Conservation (phyloP, 2,797 vertebrate genomes). For the Sparus aurata region DNA sequence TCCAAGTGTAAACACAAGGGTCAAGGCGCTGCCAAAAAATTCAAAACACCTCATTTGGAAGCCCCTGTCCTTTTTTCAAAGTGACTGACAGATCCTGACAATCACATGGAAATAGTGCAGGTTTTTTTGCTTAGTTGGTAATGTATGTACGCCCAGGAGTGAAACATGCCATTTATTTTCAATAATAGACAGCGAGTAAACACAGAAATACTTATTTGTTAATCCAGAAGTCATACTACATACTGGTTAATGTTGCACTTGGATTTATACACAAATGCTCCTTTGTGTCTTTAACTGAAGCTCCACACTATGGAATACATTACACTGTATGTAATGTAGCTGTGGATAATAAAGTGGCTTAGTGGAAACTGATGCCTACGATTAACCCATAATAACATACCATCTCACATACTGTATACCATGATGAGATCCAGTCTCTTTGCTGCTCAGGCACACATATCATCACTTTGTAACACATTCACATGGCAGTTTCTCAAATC, state of each 20-base stretch:
- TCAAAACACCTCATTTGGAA: background rate
- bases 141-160: background rate
- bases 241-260: background rate
- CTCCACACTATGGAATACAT: background rate
- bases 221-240: background rate
- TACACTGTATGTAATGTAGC: background rate
- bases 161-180: background rate
- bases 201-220: background rate
- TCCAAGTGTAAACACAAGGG: constrained; percentile 24
- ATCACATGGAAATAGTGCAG: background rate
- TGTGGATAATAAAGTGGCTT: background rate
- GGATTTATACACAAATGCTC: background rate
- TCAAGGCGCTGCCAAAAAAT: background rate
- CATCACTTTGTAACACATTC: constrained; percentile 22
- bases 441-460: constrained; percentile 14
- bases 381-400: constrained; percentile 26
- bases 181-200: background rate
- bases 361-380: constrained; percentile 14
- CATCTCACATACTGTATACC: background rate
- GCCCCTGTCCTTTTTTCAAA: background rate
- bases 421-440: constrained; percentile 5
- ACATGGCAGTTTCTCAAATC: constrained; percentile 33
- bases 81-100: background rate
- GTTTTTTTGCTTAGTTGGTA: background rate
- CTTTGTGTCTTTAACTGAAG: background rate